These are phyloP conservation scores for Pteronura brasiliensis DNA, from an alignment of 2,113 vertebrate genomes.

Conservation along the genomic window DNA sequence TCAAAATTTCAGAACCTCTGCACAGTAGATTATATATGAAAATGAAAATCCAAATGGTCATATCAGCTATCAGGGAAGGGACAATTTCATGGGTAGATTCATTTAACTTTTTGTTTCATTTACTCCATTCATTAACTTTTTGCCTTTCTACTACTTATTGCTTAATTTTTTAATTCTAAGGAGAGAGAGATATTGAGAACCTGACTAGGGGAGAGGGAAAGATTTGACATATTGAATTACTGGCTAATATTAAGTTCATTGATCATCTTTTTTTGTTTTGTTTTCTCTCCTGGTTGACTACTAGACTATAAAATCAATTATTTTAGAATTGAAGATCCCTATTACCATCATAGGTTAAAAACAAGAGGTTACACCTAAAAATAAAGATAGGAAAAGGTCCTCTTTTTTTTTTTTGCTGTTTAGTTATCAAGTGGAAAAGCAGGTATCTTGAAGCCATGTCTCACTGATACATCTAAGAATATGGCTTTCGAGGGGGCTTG, in stretches of 20 bases:
- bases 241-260: background rate
- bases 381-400: background rate
- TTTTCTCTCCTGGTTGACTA: background rate
- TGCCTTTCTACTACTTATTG: background rate
- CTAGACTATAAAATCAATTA: background rate
- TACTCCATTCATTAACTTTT: conserved; percentile 32
- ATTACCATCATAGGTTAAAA: background rate
- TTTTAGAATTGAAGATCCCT: background rate
- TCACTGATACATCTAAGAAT: background rate
- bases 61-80: background rate
- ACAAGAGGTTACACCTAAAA: background rate
- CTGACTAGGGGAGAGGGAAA: background rate
- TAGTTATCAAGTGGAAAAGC: background rate
- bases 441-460: background rate
- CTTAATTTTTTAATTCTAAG: background rate
- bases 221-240: background rate
- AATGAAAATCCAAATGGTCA: conserved; percentile 45
- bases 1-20: conserved; percentile 46
- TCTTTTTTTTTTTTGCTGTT: background rate
- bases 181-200: background rate
- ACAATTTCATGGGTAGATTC: background rate
- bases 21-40: conserved; percentile 43
- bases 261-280: background rate
- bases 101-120: conserved; percentile 14
- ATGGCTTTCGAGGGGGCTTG: background rate